These are phyloP conservation scores for Bostrychus sinensis DNA, from an alignment of 2,113 vertebrate species.

Conservation along the genomic window DNA sequence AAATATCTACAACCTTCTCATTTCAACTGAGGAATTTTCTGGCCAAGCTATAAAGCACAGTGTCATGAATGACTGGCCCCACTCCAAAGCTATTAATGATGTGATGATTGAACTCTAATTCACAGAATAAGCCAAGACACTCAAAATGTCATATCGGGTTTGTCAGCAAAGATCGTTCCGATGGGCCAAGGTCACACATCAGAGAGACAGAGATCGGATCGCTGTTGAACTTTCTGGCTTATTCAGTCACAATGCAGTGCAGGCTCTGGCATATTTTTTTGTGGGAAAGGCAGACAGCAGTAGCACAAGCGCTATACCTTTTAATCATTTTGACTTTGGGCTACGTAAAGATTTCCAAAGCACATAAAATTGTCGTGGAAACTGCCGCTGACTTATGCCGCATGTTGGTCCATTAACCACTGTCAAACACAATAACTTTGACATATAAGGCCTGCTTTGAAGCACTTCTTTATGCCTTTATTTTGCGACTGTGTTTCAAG, in stretches of 20 bases:
- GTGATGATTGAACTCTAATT: constrained; percentile 94
- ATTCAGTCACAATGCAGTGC: not conserved
- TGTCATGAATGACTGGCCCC: constrained; percentile 95
- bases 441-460: constrained; percentile 7
- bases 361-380: constrained; percentile 45
- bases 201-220: constrained; percentile 71
- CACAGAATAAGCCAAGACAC: constrained; percentile 87
- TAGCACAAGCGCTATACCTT: constrained; percentile 9
- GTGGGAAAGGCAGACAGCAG: constrained; percentile 8
- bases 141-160: constrained; percentile 94
- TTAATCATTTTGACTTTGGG: constrained; percentile 28
- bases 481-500: constrained; percentile 6
- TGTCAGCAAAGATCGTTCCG: constrained; percentile 84
- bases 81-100: constrained; percentile 93
- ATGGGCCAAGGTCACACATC: constrained; percentile 86
- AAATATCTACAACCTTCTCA: constrained; percentile 94
- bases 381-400: constrained; percentile 42
- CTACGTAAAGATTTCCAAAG: constrained; percentile 33
- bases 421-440: constrained; percentile 40
- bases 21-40: constrained; percentile 86
- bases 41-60: constrained; percentile 87
- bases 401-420: constrained; percentile 39
- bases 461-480: constrained; percentile 17
- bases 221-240: constrained; percentile 34
- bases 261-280: constrained; percentile 1